These are phyloP conservation scores for Drosophila paramelanica DNA, from an alignment of 2,888 invertebrate species.

Conservation along the genomic window DNA sequence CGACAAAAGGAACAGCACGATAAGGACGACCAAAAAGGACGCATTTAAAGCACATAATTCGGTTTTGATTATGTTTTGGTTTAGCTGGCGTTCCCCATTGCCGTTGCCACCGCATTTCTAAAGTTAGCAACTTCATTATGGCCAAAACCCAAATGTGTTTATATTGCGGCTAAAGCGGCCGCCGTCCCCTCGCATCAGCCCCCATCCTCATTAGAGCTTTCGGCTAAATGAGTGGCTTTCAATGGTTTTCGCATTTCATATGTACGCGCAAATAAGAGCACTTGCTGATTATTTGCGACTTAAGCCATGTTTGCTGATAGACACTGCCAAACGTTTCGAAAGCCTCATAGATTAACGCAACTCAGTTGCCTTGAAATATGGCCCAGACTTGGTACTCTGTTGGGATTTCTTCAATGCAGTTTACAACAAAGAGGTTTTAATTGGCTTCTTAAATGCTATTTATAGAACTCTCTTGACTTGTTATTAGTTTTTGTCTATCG, in stretches of 20 bases:
- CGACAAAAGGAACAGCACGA: slow-evolving; percentile 51
- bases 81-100: slow-evolving; percentile 31
- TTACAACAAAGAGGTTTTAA: background rate
- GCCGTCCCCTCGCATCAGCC: slow-evolving; percentile 2
- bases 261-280: slow-evolving; percentile 53
- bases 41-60: slow-evolving; percentile 81
- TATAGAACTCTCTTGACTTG: background rate
- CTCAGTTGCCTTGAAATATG: slow-evolving; percentile 4
- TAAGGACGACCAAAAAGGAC: slow-evolving; percentile 67
- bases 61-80: slow-evolving; percentile 81
- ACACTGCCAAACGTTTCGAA: slow-evolving; percentile 35
- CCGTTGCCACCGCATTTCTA: slow-evolving; percentile 55
- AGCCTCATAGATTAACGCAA: slow-evolving; percentile 6
- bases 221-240: slow-evolving; percentile 64
- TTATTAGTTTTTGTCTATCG: background rate
- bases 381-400: background rate
- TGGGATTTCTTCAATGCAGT: background rate
- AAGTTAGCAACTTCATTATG: slow-evolving; percentile 80
- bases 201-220: slow-evolving; percentile 17
- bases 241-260: slow-evolving; percentile 49
- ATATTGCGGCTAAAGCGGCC: slow-evolving; percentile 72
- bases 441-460: background rate
- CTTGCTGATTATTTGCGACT: slow-evolving; percentile 72
- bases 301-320: slow-evolving; percentile 56
- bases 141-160: slow-evolving; percentile 79